These are phyloP conservation scores for Rhopilema esculentum DNA, from an alignment of 30 jellyfish, hydroid and myxozoan species.

Conservation along the genomic window DNA sequence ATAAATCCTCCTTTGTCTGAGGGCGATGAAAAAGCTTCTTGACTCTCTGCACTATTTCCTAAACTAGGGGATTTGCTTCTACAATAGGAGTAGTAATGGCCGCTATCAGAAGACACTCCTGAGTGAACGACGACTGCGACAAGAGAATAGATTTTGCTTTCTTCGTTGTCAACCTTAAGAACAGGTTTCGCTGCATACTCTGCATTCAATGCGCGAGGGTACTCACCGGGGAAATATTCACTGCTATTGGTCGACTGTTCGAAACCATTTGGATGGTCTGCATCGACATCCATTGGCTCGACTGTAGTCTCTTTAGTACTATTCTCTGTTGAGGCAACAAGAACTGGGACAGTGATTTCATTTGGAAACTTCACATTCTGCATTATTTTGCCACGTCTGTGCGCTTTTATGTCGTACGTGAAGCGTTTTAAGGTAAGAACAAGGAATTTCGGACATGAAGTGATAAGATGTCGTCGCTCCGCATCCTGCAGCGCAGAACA, in stretches of 20 bases:
- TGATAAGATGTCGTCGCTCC: slow-evolving; percentile 47
- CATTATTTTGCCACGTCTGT: slow-evolving; percentile 72
- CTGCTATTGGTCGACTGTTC: neutral
- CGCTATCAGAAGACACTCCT: slow-evolving; percentile 90
- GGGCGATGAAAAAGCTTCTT: neutral
- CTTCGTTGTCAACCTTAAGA: slow-evolving; percentile 11
- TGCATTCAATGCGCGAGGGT: neutral
- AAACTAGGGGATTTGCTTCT: neutral
- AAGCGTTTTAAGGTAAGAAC: slow-evolving; percentile 83
- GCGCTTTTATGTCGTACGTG: slow-evolving; percentile 71
- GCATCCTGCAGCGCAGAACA: slow-evolving; percentile 93
- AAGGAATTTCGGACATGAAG: slow-evolving; percentile 73
- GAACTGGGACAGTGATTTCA: slow-evolving; percentile 33
- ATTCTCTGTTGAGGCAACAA: neutral
- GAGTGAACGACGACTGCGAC: slow-evolving; percentile 86
- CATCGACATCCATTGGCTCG: slow-evolving; percentile 8
- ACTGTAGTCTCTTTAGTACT: neutral
- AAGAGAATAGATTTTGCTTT: slow-evolving; percentile 37
- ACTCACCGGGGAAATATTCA: too few relatives aligned
- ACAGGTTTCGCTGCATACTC: slow-evolving; percentile 15
- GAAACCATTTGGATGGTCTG: neutral
- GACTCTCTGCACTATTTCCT: neutral
- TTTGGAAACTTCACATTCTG: slow-evolving; percentile 61
- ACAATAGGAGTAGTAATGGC: slow-evolving; percentile 85
- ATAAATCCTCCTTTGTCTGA: neutral